phyloP scores from a whole-genome alignment of 2,888 invertebrate species.

The Amorpha juglandis region DNA sequence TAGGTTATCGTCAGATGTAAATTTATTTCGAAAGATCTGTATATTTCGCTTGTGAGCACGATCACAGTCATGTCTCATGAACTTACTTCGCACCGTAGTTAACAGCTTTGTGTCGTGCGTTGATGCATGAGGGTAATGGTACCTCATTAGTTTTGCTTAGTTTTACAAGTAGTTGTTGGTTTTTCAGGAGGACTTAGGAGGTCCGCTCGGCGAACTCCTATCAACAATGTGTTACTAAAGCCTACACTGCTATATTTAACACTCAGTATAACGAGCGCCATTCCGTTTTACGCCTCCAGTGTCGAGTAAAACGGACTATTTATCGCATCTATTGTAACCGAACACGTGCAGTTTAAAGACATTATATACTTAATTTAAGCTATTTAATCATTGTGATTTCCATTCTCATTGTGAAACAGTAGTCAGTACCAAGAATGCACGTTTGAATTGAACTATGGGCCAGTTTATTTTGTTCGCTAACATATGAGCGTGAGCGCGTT shows the following conservation, averaged over 20 bases:
- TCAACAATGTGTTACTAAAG: conserved; percentile 86
- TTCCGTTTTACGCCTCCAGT: conserved; percentile 42
- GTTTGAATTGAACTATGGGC: conserved; percentile 71
- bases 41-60: conserved; percentile 74
- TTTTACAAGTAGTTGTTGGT: conserved; percentile 75
- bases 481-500: conserved; percentile 60
- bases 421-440: conserved; percentile 57
- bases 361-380: conserved; percentile 54
- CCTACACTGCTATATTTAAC: conserved; percentile 54
- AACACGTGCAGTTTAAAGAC: conserved; percentile 66
- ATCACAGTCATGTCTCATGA: conserved; percentile 59
- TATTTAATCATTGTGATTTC: conserved; percentile 40
- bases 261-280: conserved; percentile 66
- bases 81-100: conserved; percentile 74
- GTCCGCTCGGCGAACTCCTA: conserved; percentile 87
- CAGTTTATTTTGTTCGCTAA: conserved; percentile 68
- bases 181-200: conserved; percentile 88
- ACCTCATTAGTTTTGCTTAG: conserved; percentile 46
- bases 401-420: conserved; percentile 18
- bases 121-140: conserved; percentile 67
- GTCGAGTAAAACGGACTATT: conserved; percentile 43
- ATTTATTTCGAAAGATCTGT: conserved; percentile 76
- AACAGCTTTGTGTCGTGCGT: conserved; percentile 62
- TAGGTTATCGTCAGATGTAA: conserved; percentile 61
- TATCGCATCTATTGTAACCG: conserved; percentile 44